phyloP scores from a whole-genome alignment of 1,140 invertebrate species.

The Cotesia vestalis region DNA sequence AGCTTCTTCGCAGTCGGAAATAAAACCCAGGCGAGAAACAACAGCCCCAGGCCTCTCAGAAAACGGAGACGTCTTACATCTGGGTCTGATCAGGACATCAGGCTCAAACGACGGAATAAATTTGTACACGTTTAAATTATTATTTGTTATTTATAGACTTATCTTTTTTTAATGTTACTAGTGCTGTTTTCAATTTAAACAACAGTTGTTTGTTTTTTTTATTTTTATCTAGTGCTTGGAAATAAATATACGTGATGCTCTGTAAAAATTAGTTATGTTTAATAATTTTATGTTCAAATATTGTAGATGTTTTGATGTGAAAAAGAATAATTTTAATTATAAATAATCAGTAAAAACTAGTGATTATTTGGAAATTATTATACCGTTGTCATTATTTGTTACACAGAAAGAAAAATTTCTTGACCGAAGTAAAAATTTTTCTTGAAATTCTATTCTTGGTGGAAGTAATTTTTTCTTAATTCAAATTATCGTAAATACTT shows the following conservation, averaged over 20 bases:
- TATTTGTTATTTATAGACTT: slow-evolving; percentile 4
- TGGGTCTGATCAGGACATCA: slow-evolving; percentile 62
- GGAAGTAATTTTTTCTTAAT: too few relatives aligned
- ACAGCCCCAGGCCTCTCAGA: slow-evolving; percentile 67
- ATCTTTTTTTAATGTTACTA: background rate
- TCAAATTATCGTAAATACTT: too few relatives aligned
- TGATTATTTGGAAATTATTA: background rate
- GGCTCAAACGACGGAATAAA: slow-evolving; percentile 50
- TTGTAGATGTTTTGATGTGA: too few relatives aligned
- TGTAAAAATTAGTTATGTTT: slow-evolving; percentile 2
- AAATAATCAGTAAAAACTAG: background rate
- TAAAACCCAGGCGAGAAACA: slow-evolving; percentile 34
- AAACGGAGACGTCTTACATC: slow-evolving; percentile 68
- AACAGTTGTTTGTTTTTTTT: background rate
- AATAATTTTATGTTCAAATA: background rate
- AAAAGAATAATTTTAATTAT: slow-evolving; percentile 6
- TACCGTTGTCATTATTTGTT: too few relatives aligned
- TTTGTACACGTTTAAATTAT: slow-evolving; percentile 45
- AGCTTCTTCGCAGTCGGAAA: slow-evolving; percentile 49
- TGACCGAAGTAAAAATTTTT: too few relatives aligned
- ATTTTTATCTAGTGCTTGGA: background rate
- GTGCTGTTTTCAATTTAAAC: background rate
- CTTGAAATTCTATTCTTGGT: too few relatives aligned
- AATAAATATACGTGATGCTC: background rate
- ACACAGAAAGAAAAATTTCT: too few relatives aligned